Evolutionary conservation across 2,113 vertebrate genomes (phyloP), one percentile per base, ranked within the genome.

Genomic region (Heterocephalus glaber): DNA sequence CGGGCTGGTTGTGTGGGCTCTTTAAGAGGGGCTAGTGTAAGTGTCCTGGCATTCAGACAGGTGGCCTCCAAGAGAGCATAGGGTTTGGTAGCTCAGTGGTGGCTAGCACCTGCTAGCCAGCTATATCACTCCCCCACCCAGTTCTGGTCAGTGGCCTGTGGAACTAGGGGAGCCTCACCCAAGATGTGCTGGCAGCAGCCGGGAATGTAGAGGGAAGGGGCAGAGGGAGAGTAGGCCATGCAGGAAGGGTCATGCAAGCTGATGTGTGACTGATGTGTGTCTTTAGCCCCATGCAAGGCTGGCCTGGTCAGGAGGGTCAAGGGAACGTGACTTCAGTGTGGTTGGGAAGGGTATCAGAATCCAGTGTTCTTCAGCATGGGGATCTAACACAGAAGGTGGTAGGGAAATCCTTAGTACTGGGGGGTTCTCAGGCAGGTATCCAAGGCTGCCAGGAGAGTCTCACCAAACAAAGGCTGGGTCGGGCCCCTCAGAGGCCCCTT

Each of bases 191-290:
- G 30, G 30, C 33, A 33, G n/a, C 80, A 65, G 41, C 52, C 7
- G 44, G 65, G 56, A 54, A 33, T 16, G 38, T 38, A 19, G 20
- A 10, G 28, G 74, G 61, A 49, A 81, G 44, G 30, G 58, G 17
- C 5, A 3, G 44, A 38, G 1, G 1, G 52, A 26, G 26, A 30
- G 3, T 7, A 5, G 19, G 65, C 47, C 6, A 3, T 17, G 65
- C 26, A 26, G 1, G 19, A 63, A 47, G 72, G 41, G 70, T 52
- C 26, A 38, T 30, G 14, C 22, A 35, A 61, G 14, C 61, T 7
- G 56, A 56, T 56, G 56, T 58, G 17, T 58, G 19, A 22, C 61
- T 7, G 56, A 56, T 56, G 56, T 58, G 17, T 58, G 19, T 20
- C 33, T 52, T 63, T 22, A 28, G 79, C 19, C 85, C 35, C 44